Base-by-base conservation (phyloP, 2,797 vertebrate genomes). In the Artibeus lituratus region DNA sequence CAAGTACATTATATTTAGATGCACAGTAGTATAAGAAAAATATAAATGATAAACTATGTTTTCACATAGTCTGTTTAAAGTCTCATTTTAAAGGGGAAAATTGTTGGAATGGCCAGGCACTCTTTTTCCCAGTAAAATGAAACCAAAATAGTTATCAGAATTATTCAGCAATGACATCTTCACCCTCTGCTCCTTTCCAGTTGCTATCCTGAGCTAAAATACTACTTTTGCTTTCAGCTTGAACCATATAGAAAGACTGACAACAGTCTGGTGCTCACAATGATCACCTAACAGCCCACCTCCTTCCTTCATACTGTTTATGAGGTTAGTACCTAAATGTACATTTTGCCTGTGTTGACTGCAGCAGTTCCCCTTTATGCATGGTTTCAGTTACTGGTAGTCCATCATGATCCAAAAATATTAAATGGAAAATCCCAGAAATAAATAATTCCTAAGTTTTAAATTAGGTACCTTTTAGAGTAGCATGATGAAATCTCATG, bases 121-220 rank as follows among this genome's bases (percentile, higher is more conserved):
- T 55, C 70, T 84, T 62, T 62, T 88, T 44, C 42, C 24, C n/a
- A 94, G 70, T 69, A 87, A 91, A 86, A 7, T 74, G 29, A 90
- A 85, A 86, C 10, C 32, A 29, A 88, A 62, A 32, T 90, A 95
- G 92, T 90, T 86, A 65, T 73, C 59, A 91, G 57, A 86, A 80
- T 89, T 73, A n/a, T 35, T 39, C 18, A 42, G 24, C 62, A 80
- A 74, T 12, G 24, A 14, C 4, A 29, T 12, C 44, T 82, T 82
- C 19, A 37, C 18, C 5, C 21, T 57, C 49, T 57, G 5, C 14
- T 65, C 39, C 26, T 55, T 94, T 49, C 32, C 39, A 62, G 7
- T 74, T 73, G 39, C 59, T 85, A 26, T 84, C 76, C 35, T 59
- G n/a, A 69, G 12, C 15, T 88, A 67, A 88, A n/a, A 19, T 35